Evolutionary conservation across 1,140 invertebrate species (phyloP).

Genomic region (Drosophila athabasca): DNA sequence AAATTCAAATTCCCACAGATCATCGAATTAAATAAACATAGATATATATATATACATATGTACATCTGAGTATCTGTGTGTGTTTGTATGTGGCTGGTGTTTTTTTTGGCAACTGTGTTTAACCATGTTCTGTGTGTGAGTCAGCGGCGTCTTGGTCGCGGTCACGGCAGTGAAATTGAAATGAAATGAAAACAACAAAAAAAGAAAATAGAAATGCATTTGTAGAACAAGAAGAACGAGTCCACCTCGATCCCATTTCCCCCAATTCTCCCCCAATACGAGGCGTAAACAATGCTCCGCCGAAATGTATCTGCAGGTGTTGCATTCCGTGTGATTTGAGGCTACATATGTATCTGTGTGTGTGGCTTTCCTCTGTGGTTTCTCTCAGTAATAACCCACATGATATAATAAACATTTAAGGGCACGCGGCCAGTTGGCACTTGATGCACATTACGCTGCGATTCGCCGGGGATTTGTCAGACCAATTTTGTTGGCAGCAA

Average conservation of each 20-base stretch:
- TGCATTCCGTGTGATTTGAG: constrained; percentile 14
- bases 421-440: constrained; percentile 45
- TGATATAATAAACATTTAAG: constrained; percentile 20
- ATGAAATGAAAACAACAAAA: constrained; percentile 49
- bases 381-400: background rate
- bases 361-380: constrained; percentile 4
- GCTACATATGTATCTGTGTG: too few relatives aligned
- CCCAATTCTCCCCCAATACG: constrained; percentile 24
- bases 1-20: constrained; percentile 8
- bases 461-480: constrained; percentile 15
- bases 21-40: constrained; percentile 5
- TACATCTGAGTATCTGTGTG: background rate
- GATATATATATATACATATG: too few relatives aligned
- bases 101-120: constrained; percentile 52
- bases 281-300: constrained; percentile 57
- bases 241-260: constrained; percentile 32
- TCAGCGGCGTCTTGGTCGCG: constrained; percentile 63
- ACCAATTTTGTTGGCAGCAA: constrained; percentile 32
- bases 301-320: constrained; percentile 45
- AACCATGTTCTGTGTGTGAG: constrained; percentile 48
- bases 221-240: constrained; percentile 36
- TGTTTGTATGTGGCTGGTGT: constrained; percentile 16
- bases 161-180: constrained; percentile 62
- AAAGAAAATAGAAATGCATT: constrained; percentile 54
- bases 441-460: constrained; percentile 20